phyloP scores from a whole-genome alignment of 1,140 invertebrate species.

The Caenorhabditis remanei region DNA sequence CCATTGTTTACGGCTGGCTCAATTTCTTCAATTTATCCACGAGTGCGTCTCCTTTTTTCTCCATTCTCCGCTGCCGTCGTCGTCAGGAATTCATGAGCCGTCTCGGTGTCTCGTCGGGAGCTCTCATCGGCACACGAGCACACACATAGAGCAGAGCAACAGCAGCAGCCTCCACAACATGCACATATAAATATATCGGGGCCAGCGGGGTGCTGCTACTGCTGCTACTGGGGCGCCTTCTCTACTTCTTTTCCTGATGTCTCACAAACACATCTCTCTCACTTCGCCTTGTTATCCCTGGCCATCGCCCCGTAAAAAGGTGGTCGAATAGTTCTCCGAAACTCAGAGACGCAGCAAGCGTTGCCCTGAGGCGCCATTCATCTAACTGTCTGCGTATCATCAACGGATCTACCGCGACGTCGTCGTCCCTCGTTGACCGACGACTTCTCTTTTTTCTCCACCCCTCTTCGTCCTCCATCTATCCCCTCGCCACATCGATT shows the following conservation, averaged over 20 bases:
- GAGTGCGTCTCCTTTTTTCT: conserved; percentile 48
- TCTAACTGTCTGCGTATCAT: conserved; percentile 34
- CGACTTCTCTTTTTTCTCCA: conserved; percentile 8
- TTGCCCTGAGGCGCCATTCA: conserved; percentile 51
- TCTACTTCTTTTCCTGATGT: neutral
- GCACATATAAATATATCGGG: conserved; percentile 51
- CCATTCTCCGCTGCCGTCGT: conserved; percentile 8
- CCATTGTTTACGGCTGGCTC: conserved; percentile 35
- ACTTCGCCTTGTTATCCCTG: conserved; percentile 40
- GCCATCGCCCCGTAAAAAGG: conserved; percentile 28
- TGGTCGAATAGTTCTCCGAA: conserved; percentile 40
- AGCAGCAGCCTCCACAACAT: conserved; percentile 40
- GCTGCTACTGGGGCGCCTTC: conserved; percentile 3
- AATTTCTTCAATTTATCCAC: conserved; percentile 54
- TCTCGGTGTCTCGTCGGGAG: conserved; percentile 22
- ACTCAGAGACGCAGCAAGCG: conserved; percentile 36
- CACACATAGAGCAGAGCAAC: neutral
- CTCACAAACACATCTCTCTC: neutral
- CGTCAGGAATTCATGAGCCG: conserved; percentile 53
- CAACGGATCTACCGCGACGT: neutral
- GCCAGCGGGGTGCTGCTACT: conserved; percentile 6
- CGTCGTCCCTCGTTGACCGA: neutral
- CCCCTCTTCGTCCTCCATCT: neutral
- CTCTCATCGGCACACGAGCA: conserved; percentile 4
- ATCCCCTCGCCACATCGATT: conserved; percentile 37